Percentiles rank a stretch among this genome's conserved stretches.
These are phyloP conservation scores for Chorisops tibialis DNA, from an alignment of 2,888 invertebrate species.

Conservation along the genomic window DNA sequence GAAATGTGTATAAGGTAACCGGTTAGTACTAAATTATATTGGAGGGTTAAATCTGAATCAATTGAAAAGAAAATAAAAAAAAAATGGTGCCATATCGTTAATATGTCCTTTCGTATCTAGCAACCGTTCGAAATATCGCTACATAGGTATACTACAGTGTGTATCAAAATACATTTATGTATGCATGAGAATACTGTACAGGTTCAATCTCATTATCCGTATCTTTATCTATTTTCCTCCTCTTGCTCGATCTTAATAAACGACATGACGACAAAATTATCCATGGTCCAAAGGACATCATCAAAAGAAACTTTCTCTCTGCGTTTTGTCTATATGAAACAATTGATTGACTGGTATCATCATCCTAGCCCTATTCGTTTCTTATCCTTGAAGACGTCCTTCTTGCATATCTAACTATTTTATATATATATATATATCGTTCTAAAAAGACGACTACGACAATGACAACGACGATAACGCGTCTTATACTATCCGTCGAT, in stretches of 20 bases:
- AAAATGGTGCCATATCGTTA: too few species aligned
- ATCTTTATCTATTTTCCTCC: constrained; percentile 2
- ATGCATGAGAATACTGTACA: too few species aligned
- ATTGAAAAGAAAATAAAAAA: too few species aligned
- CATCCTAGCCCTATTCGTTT: not conserved
- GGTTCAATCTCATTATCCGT: constrained; percentile 11
- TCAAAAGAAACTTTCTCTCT: constrained; percentile 7
- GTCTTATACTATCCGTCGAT: not conserved
- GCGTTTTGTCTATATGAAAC: constrained; percentile 15
- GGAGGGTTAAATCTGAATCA: too few species aligned
- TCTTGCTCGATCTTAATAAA: not conserved
- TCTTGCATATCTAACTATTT: too few species aligned
- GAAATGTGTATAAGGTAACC: too few species aligned
- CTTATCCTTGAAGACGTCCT: not conserved
- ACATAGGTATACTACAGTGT: too few species aligned
- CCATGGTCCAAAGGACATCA: constrained; percentile 7
- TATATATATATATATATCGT: not conserved
- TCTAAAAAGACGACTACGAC: not conserved
- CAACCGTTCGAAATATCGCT: too few species aligned
- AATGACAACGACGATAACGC: not conserved
- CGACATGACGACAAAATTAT: constrained; percentile 10
- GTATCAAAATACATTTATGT: too few species aligned
- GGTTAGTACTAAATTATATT: too few species aligned
- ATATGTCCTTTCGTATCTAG: too few species aligned
- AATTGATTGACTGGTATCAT: constrained; percentile 10